Percentiles rank a stretch among this genome's conserved stretches.
phyloP scores from a whole-genome alignment of 2,113 vertebrate genomes.

The Catharus minimus region DNA sequence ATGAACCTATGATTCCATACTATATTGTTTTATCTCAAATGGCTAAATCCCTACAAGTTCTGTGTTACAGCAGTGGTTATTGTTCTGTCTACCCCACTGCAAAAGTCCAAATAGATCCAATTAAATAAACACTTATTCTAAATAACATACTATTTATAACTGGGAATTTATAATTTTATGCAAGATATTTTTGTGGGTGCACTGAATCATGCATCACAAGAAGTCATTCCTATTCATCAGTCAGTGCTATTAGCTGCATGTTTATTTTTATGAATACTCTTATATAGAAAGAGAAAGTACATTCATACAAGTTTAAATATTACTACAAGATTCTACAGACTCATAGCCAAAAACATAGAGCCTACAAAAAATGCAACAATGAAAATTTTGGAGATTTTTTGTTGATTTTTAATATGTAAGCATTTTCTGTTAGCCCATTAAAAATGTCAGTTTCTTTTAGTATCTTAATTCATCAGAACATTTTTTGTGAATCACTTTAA shows the following conservation, averaged over 20 bases:
- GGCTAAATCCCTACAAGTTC: neutral
- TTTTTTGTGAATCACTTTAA: neutral
- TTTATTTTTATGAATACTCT: neutral
- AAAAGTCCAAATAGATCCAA: neutral
- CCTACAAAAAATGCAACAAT: neutral
- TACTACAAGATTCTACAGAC: neutral
- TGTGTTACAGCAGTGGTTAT: neutral
- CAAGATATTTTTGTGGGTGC: neutral
- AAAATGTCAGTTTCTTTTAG: neutral
- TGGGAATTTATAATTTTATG: neutral
- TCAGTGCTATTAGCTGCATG: neutral
- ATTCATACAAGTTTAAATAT: neutral
- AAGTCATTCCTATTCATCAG: neutral
- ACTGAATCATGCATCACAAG: neutral
- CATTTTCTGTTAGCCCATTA: neutral
- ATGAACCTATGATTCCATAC: neutral
- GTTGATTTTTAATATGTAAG: neutral
- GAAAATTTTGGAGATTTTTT: neutral
- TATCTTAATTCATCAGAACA: neutral
- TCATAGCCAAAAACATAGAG: neutral
- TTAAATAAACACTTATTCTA: neutral
- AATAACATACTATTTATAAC: neutral
- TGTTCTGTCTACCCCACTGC: neutral
- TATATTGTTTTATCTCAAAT: neutral
- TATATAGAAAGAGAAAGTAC: neutral